Evolutionary conservation across 1,140 invertebrate species (phyloP), one percentile per base, ranked within the genome.

Genomic region (Drosophila insularis): DNA sequence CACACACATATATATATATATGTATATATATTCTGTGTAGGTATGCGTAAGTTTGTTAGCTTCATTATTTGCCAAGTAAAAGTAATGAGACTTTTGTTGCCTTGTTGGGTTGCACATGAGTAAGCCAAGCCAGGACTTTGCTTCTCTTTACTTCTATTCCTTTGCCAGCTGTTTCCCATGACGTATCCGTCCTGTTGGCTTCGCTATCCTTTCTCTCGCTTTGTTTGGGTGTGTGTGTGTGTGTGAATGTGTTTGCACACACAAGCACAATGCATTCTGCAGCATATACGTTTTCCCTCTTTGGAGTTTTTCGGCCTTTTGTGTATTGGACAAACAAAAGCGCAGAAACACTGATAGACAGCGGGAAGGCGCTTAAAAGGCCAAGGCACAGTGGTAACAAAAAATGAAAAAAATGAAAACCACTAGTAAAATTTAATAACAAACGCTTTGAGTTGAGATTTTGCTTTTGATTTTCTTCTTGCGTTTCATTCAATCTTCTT

Each of bases 1-100:
- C 37, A 50, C 50, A 69, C 37, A 6, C 50, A 50, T 1, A 43
- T 8, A 1, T 11, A n/a, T n/a, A n/a, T n/a, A n/a, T n/a, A n/a
- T 19, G 13, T 13, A 11, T 32, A 7, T 13, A 14, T 13, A 66
- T n/a, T n/a, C n/a, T 62, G 59, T 65, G 10, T 68, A 66, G 27
- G 46, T 68, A 31, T 66, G 23, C 71, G 50, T 59, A 55, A 63
- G 63, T 62, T 74, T 82, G 82, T 82, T 81, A 67, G 82, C 82
- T 87, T 86, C 79, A 86, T 86, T 86, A 86, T 86, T 86, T 86
- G 82, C 82, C 82, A 89, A 87, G 84, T 87, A 87, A 87, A 87
- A 87, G 82, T 87, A 87, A 87, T 87, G 82, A 87, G 82, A 87
- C 82, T 87, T 87, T 87, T 87, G 82, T 86, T 86, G 82, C 78